Conservation (phyloP, 2,797 vertebrate genomes). For the Bovichtus diacanthus region DNA sequence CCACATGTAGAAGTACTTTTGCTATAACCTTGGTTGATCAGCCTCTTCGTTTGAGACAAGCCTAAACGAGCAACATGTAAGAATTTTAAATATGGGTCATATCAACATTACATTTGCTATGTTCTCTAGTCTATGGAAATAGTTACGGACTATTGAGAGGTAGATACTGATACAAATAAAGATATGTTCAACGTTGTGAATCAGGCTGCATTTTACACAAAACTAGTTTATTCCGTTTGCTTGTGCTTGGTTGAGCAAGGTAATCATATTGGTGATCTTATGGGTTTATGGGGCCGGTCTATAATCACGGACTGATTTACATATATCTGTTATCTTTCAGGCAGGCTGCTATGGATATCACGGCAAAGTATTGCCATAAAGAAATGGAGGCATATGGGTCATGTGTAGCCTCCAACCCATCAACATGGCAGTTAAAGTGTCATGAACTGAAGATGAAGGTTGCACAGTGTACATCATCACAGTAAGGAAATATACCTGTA, state of each 20-base stretch:
- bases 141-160: background rate
- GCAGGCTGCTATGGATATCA: conserved; percentile 93
- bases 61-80: conserved; percentile 76
- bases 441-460: conserved; percentile 90
- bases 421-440: conserved; percentile 92
- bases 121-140: background rate
- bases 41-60: conserved; percentile 20
- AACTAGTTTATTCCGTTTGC: background rate
- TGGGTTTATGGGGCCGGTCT: background rate
- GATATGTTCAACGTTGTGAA: background rate
- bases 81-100: conserved; percentile 31
- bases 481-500: conserved; percentile 77
- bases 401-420: conserved; percentile 90
- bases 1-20: conserved; percentile 26
- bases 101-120: background rate
- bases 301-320: background rate
- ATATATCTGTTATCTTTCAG: conserved; percentile 72
- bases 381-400: conserved; percentile 92
- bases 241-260: background rate
- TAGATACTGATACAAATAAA: background rate
- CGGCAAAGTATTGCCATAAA: conserved; percentile 88
- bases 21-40: conserved; percentile 64
- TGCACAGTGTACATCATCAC: conserved; percentile 91
- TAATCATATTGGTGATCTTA: background rate
- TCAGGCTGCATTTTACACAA: background rate